Base-by-base conservation (phyloP, 1,140 invertebrate genomes). In the Cydia splendana region DNA sequence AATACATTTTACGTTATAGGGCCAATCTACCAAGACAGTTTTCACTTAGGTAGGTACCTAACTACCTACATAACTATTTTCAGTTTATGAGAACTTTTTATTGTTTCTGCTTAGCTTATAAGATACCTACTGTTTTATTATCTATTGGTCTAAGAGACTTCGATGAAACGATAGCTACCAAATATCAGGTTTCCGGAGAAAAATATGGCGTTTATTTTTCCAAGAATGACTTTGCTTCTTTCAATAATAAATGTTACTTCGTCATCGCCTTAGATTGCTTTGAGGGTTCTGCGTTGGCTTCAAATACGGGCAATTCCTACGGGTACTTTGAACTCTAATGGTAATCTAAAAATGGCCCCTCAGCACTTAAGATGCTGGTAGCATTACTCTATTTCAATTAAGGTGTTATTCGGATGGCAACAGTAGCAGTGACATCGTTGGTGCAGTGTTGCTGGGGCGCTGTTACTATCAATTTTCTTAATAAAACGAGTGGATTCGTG, bases 221-320 rank as follows among this genome's bases (percentile, higher is more conserved):
- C 6, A 38, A 34, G 28, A 34, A n/a, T 69, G 65, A 69, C 65
- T 67, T 69, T 30, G 48, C 48, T 30, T 28, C 34, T 69, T 69
- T 30, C 30, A 69, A 69, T 38, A 69, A 69, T 69, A 69, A 34
- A 34, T 69, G 7, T 69, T 69, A 30, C 30, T 34, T 38, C 65
- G 65, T 69, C 65, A 69, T 69, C 15, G 65, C 30, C 15, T 69
- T 4, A 69, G 30, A 69, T 38, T 69, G 65, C 28, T 69, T 69
- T 69, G 28, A 15, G 65, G 65, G 65, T 69, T 69, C 65, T n/a
- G 65, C 53, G 53, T 57, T 51, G 48, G 48, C 18, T 15, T 57
- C 15, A 20, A 57, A 18, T 57, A 57, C n/a, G 18, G 5, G 53
- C n/a, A 18, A 57, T 57, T 18, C 48, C 13, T 48, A 15, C 12